phyloP scores from a whole-genome alignment of 2,888 invertebrate genomes.

The Drosophila neutralis region DNA sequence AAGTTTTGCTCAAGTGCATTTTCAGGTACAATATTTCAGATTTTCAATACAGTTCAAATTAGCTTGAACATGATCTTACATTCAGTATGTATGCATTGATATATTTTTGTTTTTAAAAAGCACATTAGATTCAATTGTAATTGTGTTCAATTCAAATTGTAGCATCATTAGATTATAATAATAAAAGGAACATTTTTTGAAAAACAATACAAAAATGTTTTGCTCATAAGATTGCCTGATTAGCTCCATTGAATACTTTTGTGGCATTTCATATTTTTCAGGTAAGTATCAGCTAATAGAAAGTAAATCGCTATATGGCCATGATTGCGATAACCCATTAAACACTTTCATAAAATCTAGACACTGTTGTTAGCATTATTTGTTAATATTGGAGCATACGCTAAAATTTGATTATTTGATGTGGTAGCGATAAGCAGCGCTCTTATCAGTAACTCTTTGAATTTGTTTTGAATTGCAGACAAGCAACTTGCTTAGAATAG shows the following conservation, averaged over 20 bases:
- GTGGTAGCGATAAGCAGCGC: constrained; percentile 19
- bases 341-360: constrained; percentile 16
- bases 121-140: not conserved
- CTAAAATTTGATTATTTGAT: not conserved
- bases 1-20: not conserved
- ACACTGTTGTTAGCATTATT: constrained; percentile 15
- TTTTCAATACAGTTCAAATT: not conserved
- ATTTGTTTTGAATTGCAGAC: not conserved
- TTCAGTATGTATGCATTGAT: too few relatives aligned
- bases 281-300: constrained; percentile 36
- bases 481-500: not conserved
- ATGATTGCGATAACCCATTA: constrained; percentile 14
- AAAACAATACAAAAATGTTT: not conserved
- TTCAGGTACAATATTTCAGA: not conserved
- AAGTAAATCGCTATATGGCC: constrained; percentile 23
- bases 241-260: not conserved
- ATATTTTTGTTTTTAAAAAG: not conserved
- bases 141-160: too few relatives aligned
- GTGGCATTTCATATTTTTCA: constrained; percentile 4
- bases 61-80: not conserved
- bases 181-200: not conserved
- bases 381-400: constrained; percentile 23
- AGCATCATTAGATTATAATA: not conserved
- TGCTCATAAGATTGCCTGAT: not conserved
- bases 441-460: not conserved